Conservation (phyloP, 2,113 vertebrate species). For the Saccopteryx leptura region DNA sequence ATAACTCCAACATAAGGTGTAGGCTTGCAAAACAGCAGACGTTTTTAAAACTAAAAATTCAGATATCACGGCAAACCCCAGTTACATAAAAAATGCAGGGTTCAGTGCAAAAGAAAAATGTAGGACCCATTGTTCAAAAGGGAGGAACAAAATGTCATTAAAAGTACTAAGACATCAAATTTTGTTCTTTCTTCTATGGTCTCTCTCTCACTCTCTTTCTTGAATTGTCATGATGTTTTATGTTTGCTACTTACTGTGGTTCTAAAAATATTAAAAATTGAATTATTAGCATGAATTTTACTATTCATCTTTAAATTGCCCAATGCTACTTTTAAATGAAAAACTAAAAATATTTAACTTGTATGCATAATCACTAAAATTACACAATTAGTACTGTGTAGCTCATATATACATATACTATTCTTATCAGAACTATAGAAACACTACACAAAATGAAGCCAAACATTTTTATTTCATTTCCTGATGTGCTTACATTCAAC, state of each 20-base stretch:
- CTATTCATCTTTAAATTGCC: conserved; percentile 27
- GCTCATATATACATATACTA: background rate
- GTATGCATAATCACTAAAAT: conserved; percentile 11
- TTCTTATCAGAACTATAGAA: conserved; percentile 24
- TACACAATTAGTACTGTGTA: conserved; percentile 23
- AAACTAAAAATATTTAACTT: background rate
- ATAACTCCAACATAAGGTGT: conserved; percentile 88
- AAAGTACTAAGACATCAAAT: conserved; percentile 1
- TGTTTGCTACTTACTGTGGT: background rate
- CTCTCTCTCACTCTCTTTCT: background rate
- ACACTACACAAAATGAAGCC: background rate
- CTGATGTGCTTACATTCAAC: background rate
- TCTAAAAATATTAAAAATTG: conserved; percentile 19
- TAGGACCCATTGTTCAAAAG: conserved; percentile 32
- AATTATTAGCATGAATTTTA: conserved; percentile 26
- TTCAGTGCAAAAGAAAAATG: conserved; percentile 45
- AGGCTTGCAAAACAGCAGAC: conserved; percentile 87
- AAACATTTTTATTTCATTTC: conserved; percentile 38
- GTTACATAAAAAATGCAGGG: conserved; percentile 67
- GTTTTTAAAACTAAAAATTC: conserved; percentile 88
- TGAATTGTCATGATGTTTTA: background rate
- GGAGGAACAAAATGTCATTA: conserved; percentile 9
- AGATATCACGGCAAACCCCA: conserved; percentile 86
- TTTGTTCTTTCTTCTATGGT: conserved; percentile 23
- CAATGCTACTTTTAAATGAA: conserved; percentile 56